phyloP scores from a whole-genome alignment of 1,140 invertebrate species.

The Vollenhovia emeryi region DNA sequence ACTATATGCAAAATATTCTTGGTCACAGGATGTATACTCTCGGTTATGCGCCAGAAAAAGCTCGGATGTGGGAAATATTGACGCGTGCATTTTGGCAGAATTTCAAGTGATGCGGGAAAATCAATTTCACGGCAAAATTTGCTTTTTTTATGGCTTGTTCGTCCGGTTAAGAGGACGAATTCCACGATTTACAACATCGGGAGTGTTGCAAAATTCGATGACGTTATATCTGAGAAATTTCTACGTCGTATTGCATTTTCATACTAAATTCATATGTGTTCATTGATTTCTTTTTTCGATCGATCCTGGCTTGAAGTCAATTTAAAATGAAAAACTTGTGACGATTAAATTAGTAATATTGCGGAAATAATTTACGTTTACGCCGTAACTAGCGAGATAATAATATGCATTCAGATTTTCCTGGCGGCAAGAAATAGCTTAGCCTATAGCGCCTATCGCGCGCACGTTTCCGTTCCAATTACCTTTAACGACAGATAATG shows the following conservation, averaged over 20 bases:
- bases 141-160: slow-evolving; percentile 44
- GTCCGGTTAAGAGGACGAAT: slow-evolving; percentile 37
- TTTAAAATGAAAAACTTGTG: not conserved
- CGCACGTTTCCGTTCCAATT: slow-evolving; percentile 26
- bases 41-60: not conserved
- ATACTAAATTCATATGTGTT: not conserved
- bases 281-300: not conserved
- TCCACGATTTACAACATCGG: not conserved
- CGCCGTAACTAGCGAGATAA: not conserved
- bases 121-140: slow-evolving; percentile 64
- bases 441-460: not conserved
- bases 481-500: slow-evolving; percentile 9
- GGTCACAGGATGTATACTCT: not conserved
- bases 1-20: not conserved
- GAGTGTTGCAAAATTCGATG: not conserved
- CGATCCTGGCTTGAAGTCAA: not conserved
- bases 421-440: not conserved
- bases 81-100: slow-evolving; percentile 61
- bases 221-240: not conserved
- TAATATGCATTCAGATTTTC: not conserved
- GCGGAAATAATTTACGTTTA: not conserved
- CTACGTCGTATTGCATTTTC: not conserved
- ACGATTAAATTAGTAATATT: not conserved
- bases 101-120: slow-evolving; percentile 70
- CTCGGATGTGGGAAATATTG: slow-evolving; percentile 50